Percentiles rank a stretch among this genome's conserved stretches.
Conservation (phyloP, 2,888 invertebrate genomes). For the Erebia ligea region DNA sequence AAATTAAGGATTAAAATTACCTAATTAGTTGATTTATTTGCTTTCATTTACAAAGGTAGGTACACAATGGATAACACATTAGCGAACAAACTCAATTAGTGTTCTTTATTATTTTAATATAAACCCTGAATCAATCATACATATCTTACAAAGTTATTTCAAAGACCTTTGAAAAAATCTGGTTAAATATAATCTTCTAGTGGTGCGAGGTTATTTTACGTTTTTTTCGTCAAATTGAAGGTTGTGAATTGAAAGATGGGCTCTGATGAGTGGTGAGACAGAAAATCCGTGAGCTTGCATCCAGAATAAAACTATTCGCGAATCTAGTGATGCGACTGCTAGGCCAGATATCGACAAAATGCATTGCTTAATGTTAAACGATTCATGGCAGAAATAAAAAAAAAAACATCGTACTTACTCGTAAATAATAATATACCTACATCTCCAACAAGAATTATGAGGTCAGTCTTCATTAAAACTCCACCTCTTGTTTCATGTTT, state of each 20-base stretch:
- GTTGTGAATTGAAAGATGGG: conserved; percentile 44
- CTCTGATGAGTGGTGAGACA: conserved; percentile 43
- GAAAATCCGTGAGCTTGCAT: conserved; percentile 45
- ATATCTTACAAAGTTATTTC: conserved; percentile 25
- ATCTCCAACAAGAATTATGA: too few relatives aligned
- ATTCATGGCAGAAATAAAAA: not conserved
- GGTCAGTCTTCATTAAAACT: too few relatives aligned
- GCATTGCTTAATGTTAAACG: not conserved
- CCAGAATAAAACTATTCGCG: conserved; percentile 52
- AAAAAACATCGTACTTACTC: not conserved
- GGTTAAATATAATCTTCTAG: conserved; percentile 38
- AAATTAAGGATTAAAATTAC: not conserved
- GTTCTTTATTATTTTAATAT: not conserved
- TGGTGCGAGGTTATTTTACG: conserved; percentile 36
- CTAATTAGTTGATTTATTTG: not conserved
- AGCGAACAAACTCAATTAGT: too few relatives aligned
- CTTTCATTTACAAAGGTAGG: too few relatives aligned
- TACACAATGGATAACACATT: too few relatives aligned
- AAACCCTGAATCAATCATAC: not conserved
- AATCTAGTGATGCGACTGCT: conserved; percentile 40
- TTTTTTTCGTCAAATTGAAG: conserved; percentile 45
- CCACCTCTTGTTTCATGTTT: too few relatives aligned
- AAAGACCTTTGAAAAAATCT: conserved; percentile 26
- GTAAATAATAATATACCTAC: too few relatives aligned
- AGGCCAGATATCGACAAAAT: conserved; percentile 17